Evolutionary conservation across 2,888 invertebrate species (phyloP).

Genomic region (Polietes domitor): DNA sequence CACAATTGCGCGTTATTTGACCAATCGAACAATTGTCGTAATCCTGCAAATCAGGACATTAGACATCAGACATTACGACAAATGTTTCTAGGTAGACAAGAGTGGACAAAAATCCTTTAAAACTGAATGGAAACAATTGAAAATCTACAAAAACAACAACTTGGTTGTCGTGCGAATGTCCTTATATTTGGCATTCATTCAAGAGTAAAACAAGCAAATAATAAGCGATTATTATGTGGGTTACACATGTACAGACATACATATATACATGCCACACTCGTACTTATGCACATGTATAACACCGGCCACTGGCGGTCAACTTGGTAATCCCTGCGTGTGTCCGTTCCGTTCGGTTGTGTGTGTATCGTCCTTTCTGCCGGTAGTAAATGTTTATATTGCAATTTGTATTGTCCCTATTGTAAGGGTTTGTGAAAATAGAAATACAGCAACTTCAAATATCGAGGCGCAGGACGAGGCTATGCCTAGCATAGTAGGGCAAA

Average conservation of each 20-base stretch:
- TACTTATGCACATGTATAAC: neutral
- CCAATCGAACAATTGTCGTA: constrained; percentile 76
- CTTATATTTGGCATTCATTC: constrained; percentile 39
- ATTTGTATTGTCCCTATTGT: constrained; percentile 45
- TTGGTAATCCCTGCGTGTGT: neutral
- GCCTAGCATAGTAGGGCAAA: constrained; percentile 49
- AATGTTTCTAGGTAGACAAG: neutral
- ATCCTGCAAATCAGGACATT: constrained; percentile 74
- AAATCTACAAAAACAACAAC: neutral
- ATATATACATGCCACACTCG: no score
- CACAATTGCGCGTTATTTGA: constrained; percentile 79
- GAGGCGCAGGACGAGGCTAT: neutral
- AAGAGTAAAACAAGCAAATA: constrained; percentile 44
- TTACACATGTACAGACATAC: neutral
- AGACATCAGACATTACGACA: constrained; percentile 42
- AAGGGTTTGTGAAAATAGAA: constrained; percentile 38
- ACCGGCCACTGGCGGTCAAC: neutral
- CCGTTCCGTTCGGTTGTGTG: neutral
- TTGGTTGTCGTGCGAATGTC: neutral
- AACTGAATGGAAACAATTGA: constrained; percentile 31
- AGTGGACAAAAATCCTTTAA: constrained; percentile 12
- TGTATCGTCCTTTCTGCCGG: neutral
- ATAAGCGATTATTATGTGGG: constrained; percentile 33
- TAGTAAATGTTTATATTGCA: constrained; percentile 40
- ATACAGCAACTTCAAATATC: constrained; percentile 9